Evolutionary conservation across 2,797 vertebrate species (phyloP), one percentile per base, ranked within the genome.

Genomic region (Sciurus vulgaris): DNA sequence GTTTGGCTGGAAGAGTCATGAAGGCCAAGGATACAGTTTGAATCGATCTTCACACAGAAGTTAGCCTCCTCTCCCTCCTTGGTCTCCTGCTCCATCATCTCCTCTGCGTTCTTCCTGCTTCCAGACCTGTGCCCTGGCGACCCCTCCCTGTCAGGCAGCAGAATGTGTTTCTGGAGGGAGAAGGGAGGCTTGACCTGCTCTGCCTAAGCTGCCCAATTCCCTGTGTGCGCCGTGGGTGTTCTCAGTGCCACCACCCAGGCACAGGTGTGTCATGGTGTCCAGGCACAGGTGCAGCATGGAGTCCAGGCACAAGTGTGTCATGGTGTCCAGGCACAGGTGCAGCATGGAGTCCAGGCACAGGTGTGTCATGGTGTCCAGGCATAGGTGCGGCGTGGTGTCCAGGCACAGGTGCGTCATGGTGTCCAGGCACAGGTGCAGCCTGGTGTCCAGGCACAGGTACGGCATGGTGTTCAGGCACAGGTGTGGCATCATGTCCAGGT

Each of bases 81-180:
- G 44, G 79, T 70, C 81, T 93, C 76, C 61, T 1, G 7, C 8
- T 90, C 54, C 81, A 1, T 41, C 24, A 2, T 85, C 79, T 77
- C 59, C 51, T 54, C 87, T 86, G 22, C 67, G 47, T 44, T 35
- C 49, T 67, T 7, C 9, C 18, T 26, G 11, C n/a, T 30, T 59
- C 89, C 89, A 70, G 67, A 91, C n/a, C 49, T 54, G 20, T 11
- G 84, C 63, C 85, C 81, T 94, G 96, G 96, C 96, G 77, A 18
- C 7, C 54, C 83, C 74, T 93, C 86, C 30, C 7, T 26, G 59
- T 22, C 69, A 74, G 93, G 95, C 89, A 76, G 81, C 86, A 72
- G 85, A 78, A 86, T 5, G 8, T 6, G 44, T 44, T 9, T 44
- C 44, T 44, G 44, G 44, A 44, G 44, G 6, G 44, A 44, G 44